Percentiles rank a stretch among this genome's conserved stretches.
Conservation (phyloP, 2,888 invertebrate species). For the Uloborus plumipes region DNA sequence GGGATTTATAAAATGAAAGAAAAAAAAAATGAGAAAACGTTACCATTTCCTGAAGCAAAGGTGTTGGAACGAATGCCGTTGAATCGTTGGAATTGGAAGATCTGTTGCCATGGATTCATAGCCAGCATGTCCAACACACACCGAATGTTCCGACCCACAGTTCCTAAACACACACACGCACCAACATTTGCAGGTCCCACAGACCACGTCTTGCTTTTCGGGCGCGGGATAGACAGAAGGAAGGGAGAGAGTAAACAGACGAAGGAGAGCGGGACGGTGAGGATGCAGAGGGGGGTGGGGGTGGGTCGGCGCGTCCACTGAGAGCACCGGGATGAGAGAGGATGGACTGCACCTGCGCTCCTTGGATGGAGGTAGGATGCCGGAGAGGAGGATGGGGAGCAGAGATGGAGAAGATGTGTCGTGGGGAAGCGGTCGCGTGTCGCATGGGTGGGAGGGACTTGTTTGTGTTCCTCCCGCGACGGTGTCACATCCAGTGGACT, state of each 20-base stretch:
- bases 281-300: too few relatives aligned
- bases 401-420: neutral
- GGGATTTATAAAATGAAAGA: too few relatives aligned
- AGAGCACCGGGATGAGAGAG: slow-evolving; percentile 38
- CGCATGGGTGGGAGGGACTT: slow-evolving; percentile 6
- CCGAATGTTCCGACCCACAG: neutral
- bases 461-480: neutral
- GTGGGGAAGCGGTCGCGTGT: slow-evolving; percentile 2
- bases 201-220: too few relatives aligned
- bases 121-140: slow-evolving; percentile 23
- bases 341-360: slow-evolving; percentile 47
- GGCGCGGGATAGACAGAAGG: too few relatives aligned
- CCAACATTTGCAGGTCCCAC: too few relatives aligned
- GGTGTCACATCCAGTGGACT: too few relatives aligned
- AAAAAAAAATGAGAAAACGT: neutral
- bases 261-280: too few relatives aligned
- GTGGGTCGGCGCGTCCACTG: neutral
- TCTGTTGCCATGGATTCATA: slow-evolving; percentile 32
- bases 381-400: slow-evolving; percentile 18
- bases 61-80: slow-evolving; percentile 12
- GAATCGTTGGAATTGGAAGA: slow-evolving; percentile 17
- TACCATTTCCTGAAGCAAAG: slow-evolving; percentile 29
- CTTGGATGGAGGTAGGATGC: slow-evolving; percentile 19
- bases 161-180: too few relatives aligned
- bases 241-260: too few relatives aligned